Evolutionary conservation across 2,113 vertebrate genomes (phyloP), one percentile per base, ranked within the genome.

Genomic region (Ptilonorhynchus violaceus): DNA sequence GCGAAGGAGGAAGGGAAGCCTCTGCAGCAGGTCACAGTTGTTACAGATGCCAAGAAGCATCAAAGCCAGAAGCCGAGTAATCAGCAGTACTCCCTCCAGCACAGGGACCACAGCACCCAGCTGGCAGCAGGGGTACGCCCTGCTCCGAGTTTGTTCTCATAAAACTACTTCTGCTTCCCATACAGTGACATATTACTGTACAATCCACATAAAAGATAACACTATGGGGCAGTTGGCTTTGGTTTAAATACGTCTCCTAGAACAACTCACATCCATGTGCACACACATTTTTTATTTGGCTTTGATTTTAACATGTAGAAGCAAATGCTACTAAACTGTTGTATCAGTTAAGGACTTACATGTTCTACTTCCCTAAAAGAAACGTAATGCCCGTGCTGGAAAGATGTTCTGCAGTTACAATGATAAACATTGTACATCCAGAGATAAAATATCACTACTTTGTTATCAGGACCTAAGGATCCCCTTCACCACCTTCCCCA

Each of bases 1-100:
- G 37, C 0, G 0, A 41, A 66, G 7, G 69, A 47, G 8, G 4
- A 16, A 77, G 33, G 15, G 17, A 78, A n/a, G 17, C 20, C 27
- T 68, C 25, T 79, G n/a, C 55, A 83, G 49, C 22, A 60, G 39
- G 23, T 63, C 13, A 1, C 18, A 23, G 31, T 37, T 28, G 4
- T 84, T 67, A 42, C 17, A 53, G 37, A 62, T 7, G 35, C 3
- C 10, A 31, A 72, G 30, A 50, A 56, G 4, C 9, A 39, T 63
- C 31, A 59, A 81, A 55, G n/a, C 3, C 55, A 74, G 55, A 31
- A 56, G 66, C 33, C 67, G 33, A 81, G 41, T 6, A 62, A 64
- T 53, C 33, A 86, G 28, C 11, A 63, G 20, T 4, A 24, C 13
- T 35, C 12, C 44, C 13, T 35, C 12, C 49, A 77, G 27, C 12